Evolutionary conservation across 2,888 invertebrate genomes (phyloP).

Genomic region (Scotopteryx bipunctaria): DNA sequence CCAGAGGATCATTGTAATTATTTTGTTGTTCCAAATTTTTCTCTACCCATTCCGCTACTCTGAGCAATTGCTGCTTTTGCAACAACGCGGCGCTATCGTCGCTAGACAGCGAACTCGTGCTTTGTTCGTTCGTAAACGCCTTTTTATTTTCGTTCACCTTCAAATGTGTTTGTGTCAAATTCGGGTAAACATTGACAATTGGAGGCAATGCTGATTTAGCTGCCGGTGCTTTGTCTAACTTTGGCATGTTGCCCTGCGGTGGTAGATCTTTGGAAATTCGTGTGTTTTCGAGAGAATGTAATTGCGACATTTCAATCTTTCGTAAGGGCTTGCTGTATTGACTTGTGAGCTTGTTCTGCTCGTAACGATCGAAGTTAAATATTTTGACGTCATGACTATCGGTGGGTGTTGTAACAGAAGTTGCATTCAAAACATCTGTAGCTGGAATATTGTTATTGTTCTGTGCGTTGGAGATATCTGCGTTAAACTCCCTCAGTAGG

Average conservation of each 20-base stretch:
- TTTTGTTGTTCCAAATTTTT: constrained; percentile 83
- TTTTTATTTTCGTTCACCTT: constrained; percentile 75
- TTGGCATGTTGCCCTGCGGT: constrained; percentile 53
- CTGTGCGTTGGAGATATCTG: constrained; percentile 52
- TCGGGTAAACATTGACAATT: constrained; percentile 76
- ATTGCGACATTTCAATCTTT: constrained; percentile 76
- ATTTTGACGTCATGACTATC: constrained; percentile 74
- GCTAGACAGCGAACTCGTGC: constrained; percentile 78
- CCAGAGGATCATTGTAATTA: constrained; percentile 70
- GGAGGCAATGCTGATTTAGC: constrained; percentile 62
- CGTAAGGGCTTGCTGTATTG: constrained; percentile 66
- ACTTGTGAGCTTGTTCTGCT: constrained; percentile 68
- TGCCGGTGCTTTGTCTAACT: constrained; percentile 55
- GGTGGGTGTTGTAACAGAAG: constrained; percentile 49
- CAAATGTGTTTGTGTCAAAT: constrained; percentile 75
- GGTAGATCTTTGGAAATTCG: constrained; percentile 77
- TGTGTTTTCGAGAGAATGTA: constrained; percentile 75
- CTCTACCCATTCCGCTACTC: constrained; percentile 91
- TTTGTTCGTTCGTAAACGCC: constrained; percentile 76
- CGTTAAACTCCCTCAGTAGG: constrained; percentile 67
- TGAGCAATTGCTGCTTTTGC: constrained; percentile 85
- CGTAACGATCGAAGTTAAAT: constrained; percentile 81
- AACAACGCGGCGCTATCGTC: constrained; percentile 81
- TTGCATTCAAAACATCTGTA: constrained; percentile 45
- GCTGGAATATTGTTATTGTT: constrained; percentile 52